phyloP scores from a whole-genome alignment of 2,888 invertebrate genomes.

The Physocephala rufipes region DNA sequence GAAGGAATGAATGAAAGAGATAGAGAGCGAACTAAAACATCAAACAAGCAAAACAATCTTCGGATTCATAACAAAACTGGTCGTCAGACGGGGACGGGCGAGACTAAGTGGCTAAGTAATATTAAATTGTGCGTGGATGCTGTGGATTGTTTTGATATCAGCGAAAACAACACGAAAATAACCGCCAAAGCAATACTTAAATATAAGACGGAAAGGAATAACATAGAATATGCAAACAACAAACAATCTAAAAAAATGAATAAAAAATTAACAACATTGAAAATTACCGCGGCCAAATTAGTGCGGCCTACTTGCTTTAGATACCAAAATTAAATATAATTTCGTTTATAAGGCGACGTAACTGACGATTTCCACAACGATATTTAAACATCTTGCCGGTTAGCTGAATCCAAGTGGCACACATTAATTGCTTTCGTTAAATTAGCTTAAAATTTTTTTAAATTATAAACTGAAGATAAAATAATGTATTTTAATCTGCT shows the following conservation, averaged over 20 bases:
- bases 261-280: background rate
- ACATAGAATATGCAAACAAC: background rate
- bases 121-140: constrained; percentile 17
- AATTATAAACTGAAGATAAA: too few relatives aligned
- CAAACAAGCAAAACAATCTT: background rate
- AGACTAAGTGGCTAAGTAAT: background rate
- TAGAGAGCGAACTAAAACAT: background rate
- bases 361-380: constrained; percentile 30
- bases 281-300: background rate
- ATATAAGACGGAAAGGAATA: too few relatives aligned
- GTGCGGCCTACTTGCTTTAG: constrained; percentile 25
- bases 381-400: constrained; percentile 14
- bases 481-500: too few relatives aligned
- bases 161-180: constrained; percentile 9
- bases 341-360: constrained; percentile 28
- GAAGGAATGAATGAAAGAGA: background rate
- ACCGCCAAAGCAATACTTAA: background rate
- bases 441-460: too few relatives aligned
- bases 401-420: background rate
- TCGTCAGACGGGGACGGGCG: background rate
- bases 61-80: too few relatives aligned
- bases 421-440: too few relatives aligned
- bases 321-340: constrained; percentile 3
- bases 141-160: constrained; percentile 12
- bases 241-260: background rate